phyloP scores from a whole-genome alignment of 2,113 vertebrate genomes.

The Onychorhynchus coronatus region DNA sequence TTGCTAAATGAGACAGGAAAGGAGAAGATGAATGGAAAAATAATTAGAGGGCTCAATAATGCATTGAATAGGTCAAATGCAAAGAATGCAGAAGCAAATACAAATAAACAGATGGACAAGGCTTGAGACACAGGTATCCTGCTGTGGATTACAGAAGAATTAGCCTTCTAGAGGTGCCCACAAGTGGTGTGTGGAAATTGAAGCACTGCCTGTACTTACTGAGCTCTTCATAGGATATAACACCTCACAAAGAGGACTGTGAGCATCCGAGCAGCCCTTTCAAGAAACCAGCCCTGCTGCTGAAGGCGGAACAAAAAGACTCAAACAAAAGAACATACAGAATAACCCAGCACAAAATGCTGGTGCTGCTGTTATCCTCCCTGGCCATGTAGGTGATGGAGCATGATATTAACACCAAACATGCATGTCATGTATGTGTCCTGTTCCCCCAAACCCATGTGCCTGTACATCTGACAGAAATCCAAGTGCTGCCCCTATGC shows the following conservation, averaged over 20 bases:
- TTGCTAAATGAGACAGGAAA: conserved; percentile 18
- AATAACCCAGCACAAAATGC: background rate
- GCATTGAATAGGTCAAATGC: background rate
- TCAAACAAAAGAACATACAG: background rate
- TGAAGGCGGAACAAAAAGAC: background rate
- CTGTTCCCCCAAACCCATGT: background rate
- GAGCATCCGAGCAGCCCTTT: background rate
- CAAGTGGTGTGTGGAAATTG: background rate
- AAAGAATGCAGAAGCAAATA: background rate
- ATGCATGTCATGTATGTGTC: too few species aligned
- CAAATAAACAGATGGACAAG: background rate
- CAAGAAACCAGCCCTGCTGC: background rate
- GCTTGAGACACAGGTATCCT: background rate
- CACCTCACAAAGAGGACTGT: background rate
- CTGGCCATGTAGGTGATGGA: background rate
- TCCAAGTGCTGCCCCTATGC: background rate
- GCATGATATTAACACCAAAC: background rate
- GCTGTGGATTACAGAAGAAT: background rate
- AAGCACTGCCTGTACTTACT: background rate
- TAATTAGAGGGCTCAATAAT: background rate
- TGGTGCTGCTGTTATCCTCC: background rate
- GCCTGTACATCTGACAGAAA: background rate
- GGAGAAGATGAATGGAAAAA: background rate
- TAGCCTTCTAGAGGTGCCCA: background rate
- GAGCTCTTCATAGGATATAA: background rate